A percentile compares a stretch with the other conserved stretches of the same genome.
Evolutionary conservation across 2,113 vertebrate genomes (phyloP).

Genomic region (Tor tambroides): DNA sequence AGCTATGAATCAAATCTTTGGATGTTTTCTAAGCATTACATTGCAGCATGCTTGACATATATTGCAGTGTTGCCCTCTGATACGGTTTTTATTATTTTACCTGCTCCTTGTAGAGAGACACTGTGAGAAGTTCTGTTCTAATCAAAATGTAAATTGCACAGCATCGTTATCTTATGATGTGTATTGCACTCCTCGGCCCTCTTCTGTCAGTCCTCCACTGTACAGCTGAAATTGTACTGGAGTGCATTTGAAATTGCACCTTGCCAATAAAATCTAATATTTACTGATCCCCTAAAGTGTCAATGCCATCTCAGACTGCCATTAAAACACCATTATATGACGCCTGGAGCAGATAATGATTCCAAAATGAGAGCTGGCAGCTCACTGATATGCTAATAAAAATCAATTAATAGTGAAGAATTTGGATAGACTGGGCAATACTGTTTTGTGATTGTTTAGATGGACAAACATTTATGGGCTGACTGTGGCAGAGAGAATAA

Average conservation of each 20-base stretch:
- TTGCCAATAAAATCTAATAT: slow-evolving; percentile 49
- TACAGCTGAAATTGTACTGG: slow-evolving; percentile 28
- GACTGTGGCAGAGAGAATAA: background rate
- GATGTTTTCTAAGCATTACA: background rate
- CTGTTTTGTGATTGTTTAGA: background rate
- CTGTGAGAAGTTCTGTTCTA: slow-evolving; percentile 30
- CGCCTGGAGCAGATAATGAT: slow-evolving; percentile 30
- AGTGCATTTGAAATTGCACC: slow-evolving; percentile 40
- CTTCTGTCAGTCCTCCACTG: slow-evolving; percentile 34
- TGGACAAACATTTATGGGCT: background rate
- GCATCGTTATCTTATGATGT: slow-evolving; percentile 49
- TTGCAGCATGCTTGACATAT: slow-evolving; percentile 46
- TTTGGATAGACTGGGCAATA: background rate
- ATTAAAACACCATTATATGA: slow-evolving; percentile 56
- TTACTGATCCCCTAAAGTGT: slow-evolving; percentile 48
- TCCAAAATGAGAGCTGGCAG: slow-evolving; percentile 29
- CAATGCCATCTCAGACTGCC: slow-evolving; percentile 39
- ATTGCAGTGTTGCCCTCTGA: slow-evolving; percentile 40
- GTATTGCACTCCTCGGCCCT: slow-evolving; percentile 48
- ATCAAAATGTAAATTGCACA: slow-evolving; percentile 51
- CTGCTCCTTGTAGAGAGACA: slow-evolving; percentile 37
- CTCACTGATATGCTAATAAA: slow-evolving; percentile 32
- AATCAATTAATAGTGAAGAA: slow-evolving; percentile 19
- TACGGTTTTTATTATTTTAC: slow-evolving; percentile 44
- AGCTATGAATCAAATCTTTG: slow-evolving; percentile 40